A percentile compares a stretch with the other conserved stretches of the same genome.
These are phyloP conservation scores for Paramormyrops hopkinsi DNA, from an alignment of 2,797 vertebrate genomes.

Conservation along the genomic window DNA sequence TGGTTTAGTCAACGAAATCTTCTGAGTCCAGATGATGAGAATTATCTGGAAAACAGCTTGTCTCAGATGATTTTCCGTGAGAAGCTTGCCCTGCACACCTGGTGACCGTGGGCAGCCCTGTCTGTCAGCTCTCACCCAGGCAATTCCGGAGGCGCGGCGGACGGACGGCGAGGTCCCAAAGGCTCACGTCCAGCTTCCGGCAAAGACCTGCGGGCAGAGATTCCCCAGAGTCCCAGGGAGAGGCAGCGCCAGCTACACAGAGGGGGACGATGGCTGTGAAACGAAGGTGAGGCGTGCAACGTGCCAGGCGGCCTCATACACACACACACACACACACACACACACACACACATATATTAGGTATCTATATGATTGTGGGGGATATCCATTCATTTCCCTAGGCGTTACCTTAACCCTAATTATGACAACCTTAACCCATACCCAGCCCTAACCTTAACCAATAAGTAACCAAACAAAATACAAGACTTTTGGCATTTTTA, in stretches of 20 bases:
- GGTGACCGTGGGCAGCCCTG: neutral
- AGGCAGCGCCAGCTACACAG: slow-evolving; percentile 73
- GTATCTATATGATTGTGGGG: neutral
- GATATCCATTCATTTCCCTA: neutral
- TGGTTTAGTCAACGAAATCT: neutral
- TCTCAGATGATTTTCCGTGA: neutral
- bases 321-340: neutral
- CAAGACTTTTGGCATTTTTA: neutral
- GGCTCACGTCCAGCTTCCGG: slow-evolving; percentile 63
- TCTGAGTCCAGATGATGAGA: neutral
- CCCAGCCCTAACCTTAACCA: neutral
- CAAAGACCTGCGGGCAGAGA: slow-evolving; percentile 65
- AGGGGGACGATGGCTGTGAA: slow-evolving; percentile 72
- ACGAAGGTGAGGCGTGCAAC: slow-evolving; percentile 58
- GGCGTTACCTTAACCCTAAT: neutral
- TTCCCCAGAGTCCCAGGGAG: slow-evolving; percentile 55
- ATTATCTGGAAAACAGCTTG: neutral
- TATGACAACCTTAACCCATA: neutral
- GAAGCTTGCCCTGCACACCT: neutral
- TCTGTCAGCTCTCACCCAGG: slow-evolving; percentile 58
- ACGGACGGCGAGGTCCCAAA: slow-evolving; percentile 46
- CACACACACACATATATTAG: neutral
- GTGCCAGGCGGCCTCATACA: neutral
- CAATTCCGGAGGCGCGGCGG: slow-evolving; percentile 65
- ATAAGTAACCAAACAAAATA: neutral